Percentiles rank a stretch among this genome's conserved stretches.
Evolutionary conservation across 2,113 vertebrate species (phyloP).

Genomic region (Mungos mungo): DNA sequence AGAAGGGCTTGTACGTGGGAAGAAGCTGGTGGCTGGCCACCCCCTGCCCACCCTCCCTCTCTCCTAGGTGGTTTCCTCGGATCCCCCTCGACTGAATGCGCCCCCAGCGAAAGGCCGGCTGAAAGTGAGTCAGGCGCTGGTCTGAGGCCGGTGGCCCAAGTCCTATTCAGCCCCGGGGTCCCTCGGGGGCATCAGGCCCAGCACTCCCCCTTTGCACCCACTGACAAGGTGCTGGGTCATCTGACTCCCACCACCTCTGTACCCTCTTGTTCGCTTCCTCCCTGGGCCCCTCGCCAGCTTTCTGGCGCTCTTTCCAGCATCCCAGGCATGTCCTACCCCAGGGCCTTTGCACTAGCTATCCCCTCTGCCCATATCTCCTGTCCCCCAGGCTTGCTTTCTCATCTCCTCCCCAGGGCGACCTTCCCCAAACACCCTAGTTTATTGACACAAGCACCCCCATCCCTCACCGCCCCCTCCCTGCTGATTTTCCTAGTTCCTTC

Average conservation of each 20-base stretch:
- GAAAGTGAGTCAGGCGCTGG: not conserved
- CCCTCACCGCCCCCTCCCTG: too few relatives aligned
- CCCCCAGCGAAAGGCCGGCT: not conserved
- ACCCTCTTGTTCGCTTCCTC: not conserved
- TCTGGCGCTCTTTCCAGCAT: not conserved
- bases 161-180: not conserved
- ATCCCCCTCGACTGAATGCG: not conserved
- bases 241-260: not conserved
- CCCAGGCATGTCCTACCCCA: not conserved
- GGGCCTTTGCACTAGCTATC: not conserved
- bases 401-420: not conserved
- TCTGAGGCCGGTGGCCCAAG: not conserved
- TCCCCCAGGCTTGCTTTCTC: not conserved
- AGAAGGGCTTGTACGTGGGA: not conserved
- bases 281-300: not conserved
- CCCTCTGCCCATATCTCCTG: not conserved
- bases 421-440: not conserved
- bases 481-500: not conserved
- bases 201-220: not conserved
- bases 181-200: not conserved
- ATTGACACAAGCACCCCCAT: fast-evolving
- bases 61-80: not conserved
- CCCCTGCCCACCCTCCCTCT: not conserved
- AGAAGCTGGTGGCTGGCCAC: fast-evolving
- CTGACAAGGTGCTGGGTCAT: not conserved